These are phyloP conservation scores for Manacus vitellinus DNA, from an alignment of 2,113 vertebrate species.

Conservation along the genomic window DNA sequence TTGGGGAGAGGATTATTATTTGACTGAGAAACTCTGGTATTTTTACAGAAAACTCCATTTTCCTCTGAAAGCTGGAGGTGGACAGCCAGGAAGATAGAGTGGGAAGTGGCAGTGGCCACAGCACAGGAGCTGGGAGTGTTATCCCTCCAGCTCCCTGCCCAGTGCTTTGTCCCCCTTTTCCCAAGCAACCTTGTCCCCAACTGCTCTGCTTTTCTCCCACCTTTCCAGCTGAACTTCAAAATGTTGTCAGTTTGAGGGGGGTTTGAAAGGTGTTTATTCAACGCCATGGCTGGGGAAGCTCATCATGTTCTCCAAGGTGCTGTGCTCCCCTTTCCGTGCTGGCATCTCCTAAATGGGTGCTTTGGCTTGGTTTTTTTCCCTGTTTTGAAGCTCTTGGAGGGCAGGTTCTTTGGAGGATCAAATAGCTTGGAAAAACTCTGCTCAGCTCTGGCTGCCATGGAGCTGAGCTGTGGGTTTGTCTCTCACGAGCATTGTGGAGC, in stretches of 20 bases:
- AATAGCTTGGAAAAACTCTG: not conserved
- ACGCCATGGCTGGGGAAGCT: fast-evolving
- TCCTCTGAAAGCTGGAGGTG: not conserved
- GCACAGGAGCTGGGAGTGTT: not conserved
- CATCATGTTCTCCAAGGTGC: fast-evolving
- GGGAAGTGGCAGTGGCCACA: not conserved
- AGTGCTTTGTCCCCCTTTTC: not conserved
- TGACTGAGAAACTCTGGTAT: not conserved
- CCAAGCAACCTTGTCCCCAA: not conserved
- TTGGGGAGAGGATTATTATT: not conserved
- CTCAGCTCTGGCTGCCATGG: not conserved
- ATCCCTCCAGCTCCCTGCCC: fast-evolving
- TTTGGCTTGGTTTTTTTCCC: not conserved
- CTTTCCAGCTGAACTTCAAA: not conserved
- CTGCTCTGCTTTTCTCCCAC: not conserved
- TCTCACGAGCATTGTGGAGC: fast-evolving
- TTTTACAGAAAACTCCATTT: not conserved
- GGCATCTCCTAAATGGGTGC: not conserved
- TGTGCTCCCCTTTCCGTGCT: not conserved
- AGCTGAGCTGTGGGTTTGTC: not conserved
- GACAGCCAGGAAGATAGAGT: not conserved
- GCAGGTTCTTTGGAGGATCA: not conserved
- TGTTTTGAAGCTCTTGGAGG: not conserved
- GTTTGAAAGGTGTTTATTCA: not conserved
- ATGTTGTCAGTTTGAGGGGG: not conserved